Evolutionary conservation across 1,140 invertebrate species (phyloP), one percentile per base, ranked within the genome.

Genomic region (Nasonia giraulti): DNA sequence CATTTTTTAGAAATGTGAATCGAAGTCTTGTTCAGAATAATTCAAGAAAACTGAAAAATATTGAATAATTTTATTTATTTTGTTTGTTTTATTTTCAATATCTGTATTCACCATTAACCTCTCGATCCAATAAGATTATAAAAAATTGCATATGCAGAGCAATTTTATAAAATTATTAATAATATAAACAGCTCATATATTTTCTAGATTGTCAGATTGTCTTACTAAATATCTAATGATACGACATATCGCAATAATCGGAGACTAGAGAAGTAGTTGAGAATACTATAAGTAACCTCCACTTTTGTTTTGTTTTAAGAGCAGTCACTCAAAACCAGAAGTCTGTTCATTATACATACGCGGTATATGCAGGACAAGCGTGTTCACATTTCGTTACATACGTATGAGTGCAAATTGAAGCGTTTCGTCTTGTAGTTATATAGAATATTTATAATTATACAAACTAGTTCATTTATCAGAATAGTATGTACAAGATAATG

Each of bases 1-100:
- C 85, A 78, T 86, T 77, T 27, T 77, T 82, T 83, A 69, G 62
- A 27, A 20, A 62, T 20, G 6, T 62, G 14, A 62, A n/a, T 62
- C 17, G 7, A 62, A n/a, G 17, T 6, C n/a, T 1, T 3, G 5
- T 55, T 17, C 0, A 55, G 11, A 55, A 55, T 17, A 5, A 55
- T 55, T 55, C 2, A 37, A 37, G 12, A 2, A 62, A 62, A 62
- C 55, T 62, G 55, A 62, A 55, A 14, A 55, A 55, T 55, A 55
- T 17, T 50, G 10, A 50, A 50, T 50, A 50, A 50, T 50, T 50
- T 50, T 50, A 50, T 50, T 12, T 37, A 37, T 37, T 37, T 27
- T 37, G 8, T 12, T 12, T 50, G 10, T 50, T 14, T 50, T 50
- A 20, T 55, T 20, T 17, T 17, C 3, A 55, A 55, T 55, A 55